phyloP scores from a whole-genome alignment of 2,797 vertebrate species.

The Cyclopterus lumpus region DNA sequence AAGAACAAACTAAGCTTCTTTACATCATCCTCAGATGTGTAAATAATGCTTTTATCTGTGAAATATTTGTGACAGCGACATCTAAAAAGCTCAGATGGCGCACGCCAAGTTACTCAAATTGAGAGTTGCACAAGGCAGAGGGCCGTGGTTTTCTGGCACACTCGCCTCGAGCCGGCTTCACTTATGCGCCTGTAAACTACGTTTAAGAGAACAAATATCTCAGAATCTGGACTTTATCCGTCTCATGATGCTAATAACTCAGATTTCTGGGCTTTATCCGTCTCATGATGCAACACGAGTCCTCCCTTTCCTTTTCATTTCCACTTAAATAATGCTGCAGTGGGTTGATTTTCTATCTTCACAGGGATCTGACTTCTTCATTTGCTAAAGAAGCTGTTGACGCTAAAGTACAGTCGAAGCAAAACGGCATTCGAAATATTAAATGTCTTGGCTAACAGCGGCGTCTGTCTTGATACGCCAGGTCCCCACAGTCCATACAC shows the following conservation, averaged over 20 bases:
- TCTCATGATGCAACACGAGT: slow-evolving; percentile 25
- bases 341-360: slow-evolving; percentile 23
- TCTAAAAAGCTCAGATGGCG: not conserved
- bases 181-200: not conserved
- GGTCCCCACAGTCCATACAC: slow-evolving; percentile 37
- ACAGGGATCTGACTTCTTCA: slow-evolving; percentile 35
- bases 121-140: not conserved
- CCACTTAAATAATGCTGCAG: slow-evolving; percentile 6
- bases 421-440: slow-evolving; percentile 29
- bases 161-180: not conserved
- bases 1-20: not conserved
- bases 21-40: not conserved
- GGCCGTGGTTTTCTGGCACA: not conserved
- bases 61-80: not conserved
- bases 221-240: slow-evolving; percentile 49
- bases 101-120: not conserved
- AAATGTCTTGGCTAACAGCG: slow-evolving; percentile 16
- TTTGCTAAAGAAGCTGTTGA: slow-evolving; percentile 28
- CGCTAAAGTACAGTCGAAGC: slow-evolving; percentile 27
- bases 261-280: slow-evolving; percentile 48
- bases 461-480: slow-evolving; percentile 23
- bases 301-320: slow-evolving; percentile 36
- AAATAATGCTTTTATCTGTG: not conserved
- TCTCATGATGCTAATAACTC: slow-evolving; percentile 24
- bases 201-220: slow-evolving; percentile 39